Evolutionary conservation across 2,888 invertebrate species (phyloP).

Genomic region (Himalopsyche kuldschensis): DNA sequence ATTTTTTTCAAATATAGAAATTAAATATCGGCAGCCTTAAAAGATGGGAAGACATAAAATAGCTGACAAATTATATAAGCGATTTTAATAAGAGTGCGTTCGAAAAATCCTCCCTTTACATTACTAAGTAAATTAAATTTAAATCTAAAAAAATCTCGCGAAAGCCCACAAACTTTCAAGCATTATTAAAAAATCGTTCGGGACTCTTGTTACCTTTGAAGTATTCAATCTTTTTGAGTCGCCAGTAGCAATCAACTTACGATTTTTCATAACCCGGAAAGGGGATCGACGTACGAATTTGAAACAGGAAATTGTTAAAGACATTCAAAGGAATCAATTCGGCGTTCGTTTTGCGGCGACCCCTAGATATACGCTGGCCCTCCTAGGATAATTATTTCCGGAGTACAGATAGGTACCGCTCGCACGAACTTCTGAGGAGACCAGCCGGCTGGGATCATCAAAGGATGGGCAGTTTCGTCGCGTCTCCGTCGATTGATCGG

Average conservation of each 20-base stretch:
- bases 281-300: not conserved
- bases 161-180: not conserved
- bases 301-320: conserved; percentile 31
- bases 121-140: not conserved
- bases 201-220: not conserved
- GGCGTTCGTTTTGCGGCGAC: conserved; percentile 23
- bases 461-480: not conserved
- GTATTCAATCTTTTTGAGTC: not conserved
- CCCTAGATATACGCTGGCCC: not conserved
- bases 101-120: not conserved
- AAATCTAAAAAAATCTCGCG: not conserved
- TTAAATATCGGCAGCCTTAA: not conserved
- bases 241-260: not conserved
- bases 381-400: conserved; percentile 16
- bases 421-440: not conserved
- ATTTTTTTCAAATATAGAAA: not conserved
- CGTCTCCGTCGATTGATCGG: not conserved
- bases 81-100: not conserved
- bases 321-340: conserved; percentile 34
- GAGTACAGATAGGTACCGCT: not conserved
- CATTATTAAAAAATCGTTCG: not conserved
- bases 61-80: not conserved
- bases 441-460: not conserved
- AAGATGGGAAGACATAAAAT: not conserved
- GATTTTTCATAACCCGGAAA: not conserved